Percentiles rank a stretch among this genome's conserved stretches.
phyloP scores from a whole-genome alignment of 2,113 vertebrate genomes.

The Gavialis gangeticus region DNA sequence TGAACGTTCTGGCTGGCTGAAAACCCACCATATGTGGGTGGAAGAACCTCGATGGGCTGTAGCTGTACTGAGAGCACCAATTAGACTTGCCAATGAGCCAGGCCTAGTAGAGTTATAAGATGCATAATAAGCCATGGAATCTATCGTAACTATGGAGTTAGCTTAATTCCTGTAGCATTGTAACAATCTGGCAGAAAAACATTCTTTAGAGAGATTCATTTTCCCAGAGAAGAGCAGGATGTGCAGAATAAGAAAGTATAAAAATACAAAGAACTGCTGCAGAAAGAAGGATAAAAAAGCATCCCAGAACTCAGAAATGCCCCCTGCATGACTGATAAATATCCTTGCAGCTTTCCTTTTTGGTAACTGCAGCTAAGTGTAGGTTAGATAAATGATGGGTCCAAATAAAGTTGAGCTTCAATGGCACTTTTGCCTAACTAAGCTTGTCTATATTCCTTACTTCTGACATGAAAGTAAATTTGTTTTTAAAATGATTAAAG shows the following conservation, averaged over 20 bases:
- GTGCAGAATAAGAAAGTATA: not conserved
- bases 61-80: slow-evolving; percentile 26
- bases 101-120: slow-evolving; percentile 24
- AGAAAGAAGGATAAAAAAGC: not conserved
- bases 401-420: not conserved
- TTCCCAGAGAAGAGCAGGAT: not conserved
- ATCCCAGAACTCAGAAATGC: not conserved
- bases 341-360: not conserved
- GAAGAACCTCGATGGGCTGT: slow-evolving; percentile 41
- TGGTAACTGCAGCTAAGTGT: not conserved
- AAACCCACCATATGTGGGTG: slow-evolving; percentile 6
- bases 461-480: not conserved
- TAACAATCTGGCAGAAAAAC: rapidly evolving
- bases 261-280: not conserved
- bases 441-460: not conserved
- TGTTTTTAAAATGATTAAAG: too few relatives aligned
- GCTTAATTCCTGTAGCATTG: not conserved
- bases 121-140: not conserved
- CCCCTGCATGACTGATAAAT: not conserved
- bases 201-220: not conserved
- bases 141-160: not conserved
- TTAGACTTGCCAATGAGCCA: slow-evolving; percentile 36
- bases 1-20: not conserved
- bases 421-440: not conserved
- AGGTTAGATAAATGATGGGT: not conserved